Percentiles rank a stretch among this genome's conserved stretches.
These are phyloP conservation scores for Agrenia bidenticulata DNA, from an alignment of 2,888 invertebrate species.

Conservation along the genomic window DNA sequence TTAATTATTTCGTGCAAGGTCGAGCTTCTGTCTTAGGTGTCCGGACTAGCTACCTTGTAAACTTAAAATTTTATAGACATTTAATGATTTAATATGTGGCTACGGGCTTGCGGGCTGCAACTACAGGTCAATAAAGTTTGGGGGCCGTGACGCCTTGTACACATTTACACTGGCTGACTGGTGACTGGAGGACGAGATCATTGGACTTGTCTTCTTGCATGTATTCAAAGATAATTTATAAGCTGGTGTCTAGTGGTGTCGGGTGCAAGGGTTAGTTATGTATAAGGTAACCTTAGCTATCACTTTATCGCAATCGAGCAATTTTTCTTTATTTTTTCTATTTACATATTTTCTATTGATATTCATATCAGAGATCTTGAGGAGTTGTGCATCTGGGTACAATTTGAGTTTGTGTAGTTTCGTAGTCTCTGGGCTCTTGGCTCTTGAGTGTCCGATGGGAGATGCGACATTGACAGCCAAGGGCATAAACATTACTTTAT, in stretches of 20 bases:
- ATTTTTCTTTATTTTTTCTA: conserved; percentile 2
- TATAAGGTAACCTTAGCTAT: conserved; percentile 2
- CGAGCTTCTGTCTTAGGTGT: conserved; percentile 22
- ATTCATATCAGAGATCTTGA: conserved; percentile 3
- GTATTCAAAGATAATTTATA: too few relatives aligned
- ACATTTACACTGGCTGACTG: too few relatives aligned
- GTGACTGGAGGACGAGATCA: too few relatives aligned
- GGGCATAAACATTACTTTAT: background rate
- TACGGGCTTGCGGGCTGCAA: too few relatives aligned
- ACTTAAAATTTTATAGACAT: background rate
- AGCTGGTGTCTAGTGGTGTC: conserved; percentile 1
- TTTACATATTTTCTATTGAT: conserved; percentile 9
- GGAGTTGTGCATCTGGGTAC: too few relatives aligned
- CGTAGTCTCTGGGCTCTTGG: too few relatives aligned
- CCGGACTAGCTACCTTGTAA: background rate
- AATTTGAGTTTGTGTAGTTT: too few relatives aligned
- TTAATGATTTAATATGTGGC: too few relatives aligned
- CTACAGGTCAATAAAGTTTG: too few relatives aligned
- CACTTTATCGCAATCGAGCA: conserved; percentile 12
- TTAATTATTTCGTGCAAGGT: conserved; percentile 12
- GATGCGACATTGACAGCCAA: conserved; percentile 2
- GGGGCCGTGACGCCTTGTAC: too few relatives aligned
- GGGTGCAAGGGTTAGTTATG: background rate
- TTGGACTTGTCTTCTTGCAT: too few relatives aligned
- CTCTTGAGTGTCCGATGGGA: background rate